Conservation (phyloP, 2,113 vertebrate species). For the Cinclus mexicanus region DNA sequence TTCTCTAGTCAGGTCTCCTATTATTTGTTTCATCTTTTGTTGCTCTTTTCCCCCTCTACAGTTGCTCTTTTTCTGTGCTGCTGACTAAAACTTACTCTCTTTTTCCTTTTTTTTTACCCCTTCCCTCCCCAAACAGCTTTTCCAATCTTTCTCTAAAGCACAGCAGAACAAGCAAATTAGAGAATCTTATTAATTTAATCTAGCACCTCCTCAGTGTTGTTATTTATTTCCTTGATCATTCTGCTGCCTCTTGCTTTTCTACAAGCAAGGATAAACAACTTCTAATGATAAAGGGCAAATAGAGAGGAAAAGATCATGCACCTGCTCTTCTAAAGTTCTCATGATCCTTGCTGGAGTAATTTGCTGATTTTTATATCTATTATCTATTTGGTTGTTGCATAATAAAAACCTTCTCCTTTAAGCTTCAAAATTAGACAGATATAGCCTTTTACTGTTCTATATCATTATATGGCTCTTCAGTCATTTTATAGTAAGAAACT, state of each 20-base stretch:
- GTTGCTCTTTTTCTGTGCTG: background rate
- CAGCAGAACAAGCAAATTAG: background rate
- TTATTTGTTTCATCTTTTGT: slow-evolving; percentile 17
- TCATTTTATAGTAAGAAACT: background rate
- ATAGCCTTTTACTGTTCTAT: background rate
- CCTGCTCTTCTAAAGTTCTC: accelerated
- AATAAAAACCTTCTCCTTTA: background rate
- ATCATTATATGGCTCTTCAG: background rate
- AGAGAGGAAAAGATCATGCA: background rate
- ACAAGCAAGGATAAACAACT: background rate
- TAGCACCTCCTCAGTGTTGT: background rate
- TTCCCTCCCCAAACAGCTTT: background rate
- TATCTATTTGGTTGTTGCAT: background rate
- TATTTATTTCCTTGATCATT: background rate
- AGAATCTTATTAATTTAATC: background rate
- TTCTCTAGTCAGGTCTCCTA: background rate
- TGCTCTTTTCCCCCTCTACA: background rate
- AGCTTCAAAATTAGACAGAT: background rate
- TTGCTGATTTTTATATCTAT: background rate
- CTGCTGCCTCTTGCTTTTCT: background rate
- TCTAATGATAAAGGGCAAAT: background rate
- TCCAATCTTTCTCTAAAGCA: background rate
- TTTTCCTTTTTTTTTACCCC: background rate
- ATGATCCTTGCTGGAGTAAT: background rate
- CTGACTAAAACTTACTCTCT: background rate